Conservation (phyloP, 2,888 invertebrate genomes). For the Ophonus ardosiacus region DNA sequence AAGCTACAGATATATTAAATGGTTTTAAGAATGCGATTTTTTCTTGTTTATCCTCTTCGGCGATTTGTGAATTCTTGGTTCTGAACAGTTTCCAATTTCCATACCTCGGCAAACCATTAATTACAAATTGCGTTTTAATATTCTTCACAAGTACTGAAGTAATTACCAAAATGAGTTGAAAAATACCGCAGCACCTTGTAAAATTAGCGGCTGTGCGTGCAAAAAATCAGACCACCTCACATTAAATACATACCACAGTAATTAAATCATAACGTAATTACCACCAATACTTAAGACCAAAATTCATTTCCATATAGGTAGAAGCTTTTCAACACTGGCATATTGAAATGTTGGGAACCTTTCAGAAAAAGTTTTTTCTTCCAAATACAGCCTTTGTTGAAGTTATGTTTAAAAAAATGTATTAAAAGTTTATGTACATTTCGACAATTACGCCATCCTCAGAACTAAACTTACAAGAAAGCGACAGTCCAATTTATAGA, state of each 20-base stretch:
- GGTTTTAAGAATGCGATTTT: neutral
- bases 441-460: no score
- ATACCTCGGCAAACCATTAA: neutral
- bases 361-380: neutral
- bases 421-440: no score
- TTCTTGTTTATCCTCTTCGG: neutral
- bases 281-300: neutral
- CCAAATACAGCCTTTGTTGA: no score
- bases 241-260: slow-evolving; percentile 18
- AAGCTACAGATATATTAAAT: neutral
- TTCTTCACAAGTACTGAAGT: slow-evolving; percentile 10
- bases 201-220: neutral
- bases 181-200: slow-evolving; percentile 28
- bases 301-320: no score
- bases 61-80: neutral
- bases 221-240: slow-evolving; percentile 9
- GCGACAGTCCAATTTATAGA: no score
- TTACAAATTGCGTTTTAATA: slow-evolving; percentile 19
- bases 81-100: neutral
- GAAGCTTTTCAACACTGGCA: neutral
- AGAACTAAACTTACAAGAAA: no score
- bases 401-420: no score
- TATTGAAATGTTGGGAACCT: neutral
- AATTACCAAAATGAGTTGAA: slow-evolving; percentile 17
- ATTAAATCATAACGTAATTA: slow-evolving; percentile 26